These are phyloP conservation scores for Heterodera carotae DNA, from an alignment of 1,140 invertebrate species.

Conservation along the genomic window DNA sequence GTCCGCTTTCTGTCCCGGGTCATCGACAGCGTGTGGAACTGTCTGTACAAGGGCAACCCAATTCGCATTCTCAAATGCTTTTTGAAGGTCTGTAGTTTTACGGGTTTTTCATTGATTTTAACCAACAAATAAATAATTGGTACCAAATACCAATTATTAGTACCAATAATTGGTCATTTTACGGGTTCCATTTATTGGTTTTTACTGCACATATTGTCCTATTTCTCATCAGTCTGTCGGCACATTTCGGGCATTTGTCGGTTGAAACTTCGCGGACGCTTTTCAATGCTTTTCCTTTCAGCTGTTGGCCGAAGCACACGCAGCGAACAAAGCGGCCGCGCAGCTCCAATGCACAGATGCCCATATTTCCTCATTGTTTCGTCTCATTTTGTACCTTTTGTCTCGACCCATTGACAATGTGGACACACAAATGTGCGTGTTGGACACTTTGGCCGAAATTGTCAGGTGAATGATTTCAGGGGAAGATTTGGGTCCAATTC, in stretches of 20 bases:
- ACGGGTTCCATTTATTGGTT: no score
- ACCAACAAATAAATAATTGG: no score
- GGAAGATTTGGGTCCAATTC: not conserved
- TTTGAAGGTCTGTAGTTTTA: no score
- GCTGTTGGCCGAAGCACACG: conserved; percentile 47
- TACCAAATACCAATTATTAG: no score
- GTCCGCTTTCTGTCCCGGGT: conserved; percentile 80
- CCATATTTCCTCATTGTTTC: conserved; percentile 80
- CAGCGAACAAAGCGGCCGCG: conserved; percentile 47
- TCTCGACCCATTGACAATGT: conserved; percentile 82
- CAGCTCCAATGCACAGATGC: conserved; percentile 69
- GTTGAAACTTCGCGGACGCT: no score
- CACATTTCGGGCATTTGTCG: conserved; percentile 11
- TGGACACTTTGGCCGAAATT: conserved; percentile 59
- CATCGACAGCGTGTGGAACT: conserved; percentile 96
- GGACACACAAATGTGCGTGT: conserved; percentile 60
- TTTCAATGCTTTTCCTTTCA: not conserved
- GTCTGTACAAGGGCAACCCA: conserved; percentile 67
- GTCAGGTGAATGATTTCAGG: conserved; percentile 23
- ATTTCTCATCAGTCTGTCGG: no score
- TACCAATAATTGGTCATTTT: no score
- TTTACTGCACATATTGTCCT: no score
- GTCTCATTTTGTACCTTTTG: conserved; percentile 87
- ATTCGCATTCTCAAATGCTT: conserved; percentile 66
- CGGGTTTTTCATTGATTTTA: no score